phyloP scores from a whole-genome alignment of 92 coral and sea anemone genomes.

The Zoanthus gigantus region DNA sequence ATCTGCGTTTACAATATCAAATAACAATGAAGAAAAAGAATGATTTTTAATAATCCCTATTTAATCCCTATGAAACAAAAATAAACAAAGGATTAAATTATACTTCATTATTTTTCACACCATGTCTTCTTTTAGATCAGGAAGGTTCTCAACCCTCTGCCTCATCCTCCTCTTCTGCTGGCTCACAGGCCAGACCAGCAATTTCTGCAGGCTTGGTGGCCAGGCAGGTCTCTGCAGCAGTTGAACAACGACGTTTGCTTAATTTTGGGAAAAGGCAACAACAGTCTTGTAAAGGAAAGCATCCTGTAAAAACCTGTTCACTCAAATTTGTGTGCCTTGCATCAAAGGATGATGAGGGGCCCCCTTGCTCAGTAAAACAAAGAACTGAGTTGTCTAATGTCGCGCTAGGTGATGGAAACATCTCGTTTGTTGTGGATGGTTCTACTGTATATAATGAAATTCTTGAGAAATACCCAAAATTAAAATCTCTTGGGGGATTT shows the following conservation, averaged over 20 bases:
- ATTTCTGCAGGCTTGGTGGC: neutral
- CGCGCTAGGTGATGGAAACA: slow-evolving; percentile 67
- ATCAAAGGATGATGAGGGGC: slow-evolving; percentile 45
- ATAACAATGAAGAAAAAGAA: neutral
- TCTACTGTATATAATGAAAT: slow-evolving; percentile 53
- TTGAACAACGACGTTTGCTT: slow-evolving; percentile 46
- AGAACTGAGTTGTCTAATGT: slow-evolving; percentile 60
- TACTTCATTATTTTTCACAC: neutral
- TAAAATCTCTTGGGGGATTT: slow-evolving; percentile 49
- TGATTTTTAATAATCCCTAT: neutral
- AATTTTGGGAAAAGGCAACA: slow-evolving; percentile 27
- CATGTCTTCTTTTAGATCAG: neutral
- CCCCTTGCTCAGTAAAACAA: slow-evolving; percentile 58
- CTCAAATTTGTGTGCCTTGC: slow-evolving; percentile 63
- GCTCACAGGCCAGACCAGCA: slow-evolving; percentile 3
- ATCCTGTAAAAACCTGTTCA: slow-evolving; percentile 46
- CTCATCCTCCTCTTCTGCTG: neutral
- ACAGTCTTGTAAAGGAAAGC: slow-evolving; percentile 29
- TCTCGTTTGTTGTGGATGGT: slow-evolving; percentile 49
- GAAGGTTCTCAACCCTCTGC: slow-evolving; percentile 6
- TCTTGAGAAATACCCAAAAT: slow-evolving; percentile 55
- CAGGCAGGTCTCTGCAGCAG: slow-evolving; percentile 27
- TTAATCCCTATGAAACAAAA: neutral
- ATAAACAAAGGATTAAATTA: neutral
- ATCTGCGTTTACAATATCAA: neutral